Percentiles rank a stretch among this genome's conserved stretches.
These are phyloP conservation scores for Timema podura DNA, from an alignment of 2,888 invertebrate genomes.

Conservation along the genomic window DNA sequence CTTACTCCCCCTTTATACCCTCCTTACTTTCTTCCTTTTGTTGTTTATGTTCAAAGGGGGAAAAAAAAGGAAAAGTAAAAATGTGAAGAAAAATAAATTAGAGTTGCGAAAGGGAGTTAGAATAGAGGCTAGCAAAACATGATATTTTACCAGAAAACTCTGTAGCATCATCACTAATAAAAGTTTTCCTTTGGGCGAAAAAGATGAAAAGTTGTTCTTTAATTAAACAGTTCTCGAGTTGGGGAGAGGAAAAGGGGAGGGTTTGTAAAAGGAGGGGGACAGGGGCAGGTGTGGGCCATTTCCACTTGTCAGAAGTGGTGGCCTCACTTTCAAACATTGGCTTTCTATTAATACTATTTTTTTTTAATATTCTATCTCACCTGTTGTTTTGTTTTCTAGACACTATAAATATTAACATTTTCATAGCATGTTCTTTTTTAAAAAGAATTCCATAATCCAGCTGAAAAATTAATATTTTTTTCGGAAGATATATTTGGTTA, in stretches of 20 bases:
- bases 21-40: too few relatives aligned
- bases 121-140: not conserved
- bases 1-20: not conserved
- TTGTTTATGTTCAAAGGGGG: too few relatives aligned
- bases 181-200: not conserved
- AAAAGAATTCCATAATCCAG: too few relatives aligned
- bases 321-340: not conserved
- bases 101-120: not conserved
- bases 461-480: too few relatives aligned
- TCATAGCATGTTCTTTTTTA: too few relatives aligned
- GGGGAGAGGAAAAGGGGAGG: not conserved
- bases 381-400: not conserved
- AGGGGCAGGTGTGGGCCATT: not conserved
- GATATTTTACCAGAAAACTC: conserved; percentile 7
- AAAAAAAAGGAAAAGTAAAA: not conserved
- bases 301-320: conserved; percentile 5
- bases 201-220: conserved; percentile 16
- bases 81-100: not conserved
- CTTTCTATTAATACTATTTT: not conserved
- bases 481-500: too few relatives aligned
- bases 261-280: not conserved
- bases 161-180: conserved; percentile 9
- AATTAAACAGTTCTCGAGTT: conserved; percentile 9
- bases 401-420: not conserved
- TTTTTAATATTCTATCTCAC: not conserved